phyloP scores from a whole-genome alignment of 35 echinoderm and acorn worm species.

The Chiridota heheva region DNA sequence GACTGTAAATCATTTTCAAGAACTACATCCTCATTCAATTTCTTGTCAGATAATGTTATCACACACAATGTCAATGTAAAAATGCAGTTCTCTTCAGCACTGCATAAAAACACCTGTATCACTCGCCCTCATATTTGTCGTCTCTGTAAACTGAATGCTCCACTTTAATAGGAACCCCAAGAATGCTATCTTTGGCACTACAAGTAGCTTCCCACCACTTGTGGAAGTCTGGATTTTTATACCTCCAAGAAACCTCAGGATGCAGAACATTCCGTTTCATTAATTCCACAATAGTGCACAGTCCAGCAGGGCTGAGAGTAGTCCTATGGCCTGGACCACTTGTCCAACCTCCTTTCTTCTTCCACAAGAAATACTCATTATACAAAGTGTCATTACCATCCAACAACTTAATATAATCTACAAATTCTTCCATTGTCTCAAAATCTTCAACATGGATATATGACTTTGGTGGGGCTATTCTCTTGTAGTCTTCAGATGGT shows the following conservation, averaged over 20 bases:
- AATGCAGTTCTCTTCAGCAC: no score
- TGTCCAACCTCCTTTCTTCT: constrained; percentile 1
- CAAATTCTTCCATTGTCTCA: constrained; percentile 49
- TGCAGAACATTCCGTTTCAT: not conserved
- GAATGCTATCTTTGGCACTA: constrained; percentile 1
- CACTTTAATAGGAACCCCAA: constrained; percentile 26
- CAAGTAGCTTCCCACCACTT: constrained; percentile 41
- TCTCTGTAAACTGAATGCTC: constrained; percentile 20
- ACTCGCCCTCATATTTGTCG: constrained; percentile 6
- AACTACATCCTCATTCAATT: no score
- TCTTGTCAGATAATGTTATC: no score
- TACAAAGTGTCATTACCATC: constrained; percentile 35
- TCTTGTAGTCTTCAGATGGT: constrained; percentile 40
- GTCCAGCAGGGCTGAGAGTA: constrained; percentile 14
- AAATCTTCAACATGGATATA: constrained; percentile 53
- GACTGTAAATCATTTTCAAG: no score
- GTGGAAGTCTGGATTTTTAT: constrained; percentile 50
- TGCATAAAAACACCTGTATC: not conserved
- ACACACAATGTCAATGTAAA: no score
- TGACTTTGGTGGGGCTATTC: constrained; percentile 32
- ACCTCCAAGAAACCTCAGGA: constrained; percentile 41
- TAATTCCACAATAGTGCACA: constrained; percentile 28
- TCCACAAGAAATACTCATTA: constrained; percentile 47
- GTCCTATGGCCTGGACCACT: constrained; percentile 33
- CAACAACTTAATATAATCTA: constrained; percentile 32